phyloP scores from a whole-genome alignment of 2,888 invertebrate species.

The Molanna angustata region DNA sequence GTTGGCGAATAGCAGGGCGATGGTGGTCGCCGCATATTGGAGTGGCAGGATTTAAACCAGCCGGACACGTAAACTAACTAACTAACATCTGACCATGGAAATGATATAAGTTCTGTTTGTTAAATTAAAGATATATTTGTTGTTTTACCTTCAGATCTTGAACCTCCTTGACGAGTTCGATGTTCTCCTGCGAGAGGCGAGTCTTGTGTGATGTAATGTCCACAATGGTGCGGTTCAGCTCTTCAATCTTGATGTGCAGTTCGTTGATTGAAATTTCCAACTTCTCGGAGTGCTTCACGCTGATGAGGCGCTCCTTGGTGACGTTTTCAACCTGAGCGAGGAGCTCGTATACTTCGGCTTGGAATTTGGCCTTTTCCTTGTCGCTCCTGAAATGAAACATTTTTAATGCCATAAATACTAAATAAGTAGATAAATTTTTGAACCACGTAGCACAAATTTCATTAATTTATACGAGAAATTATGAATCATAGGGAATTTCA shows the following conservation, averaged over 20 bases:
- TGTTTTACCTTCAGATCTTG: slow-evolving; percentile 82
- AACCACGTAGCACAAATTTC: too few relatives aligned
- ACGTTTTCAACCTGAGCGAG: slow-evolving; percentile 92
- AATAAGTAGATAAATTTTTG: too few relatives aligned
- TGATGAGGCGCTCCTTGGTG: slow-evolving; percentile 87
- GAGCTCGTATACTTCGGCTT: slow-evolving; percentile 97
- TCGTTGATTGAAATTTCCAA: slow-evolving; percentile 90
- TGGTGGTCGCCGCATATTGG: too few relatives aligned
- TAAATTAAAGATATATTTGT: not conserved
- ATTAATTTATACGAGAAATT: too few relatives aligned
- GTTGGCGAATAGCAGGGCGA: too few relatives aligned
- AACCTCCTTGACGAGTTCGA: slow-evolving; percentile 91
- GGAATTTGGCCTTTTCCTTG: slow-evolving; percentile 98
- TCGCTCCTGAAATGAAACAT: slow-evolving; percentile 84
- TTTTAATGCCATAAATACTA: too few relatives aligned
- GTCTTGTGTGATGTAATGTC: slow-evolving; percentile 97
- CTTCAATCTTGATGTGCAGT: slow-evolving; percentile 92
- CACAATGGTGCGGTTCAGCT: slow-evolving; percentile 94
- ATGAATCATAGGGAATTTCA: too few relatives aligned
- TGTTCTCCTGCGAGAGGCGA: slow-evolving; percentile 91
- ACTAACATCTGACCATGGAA: too few relatives aligned
- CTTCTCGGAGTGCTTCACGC: slow-evolving; percentile 82
- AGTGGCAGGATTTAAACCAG: too few relatives aligned
- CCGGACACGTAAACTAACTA: too few relatives aligned
- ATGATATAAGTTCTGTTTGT: too few relatives aligned